Conservation (phyloP, 2,797 vertebrate genomes). For the Gymnoscopelus microlampas region DNA sequence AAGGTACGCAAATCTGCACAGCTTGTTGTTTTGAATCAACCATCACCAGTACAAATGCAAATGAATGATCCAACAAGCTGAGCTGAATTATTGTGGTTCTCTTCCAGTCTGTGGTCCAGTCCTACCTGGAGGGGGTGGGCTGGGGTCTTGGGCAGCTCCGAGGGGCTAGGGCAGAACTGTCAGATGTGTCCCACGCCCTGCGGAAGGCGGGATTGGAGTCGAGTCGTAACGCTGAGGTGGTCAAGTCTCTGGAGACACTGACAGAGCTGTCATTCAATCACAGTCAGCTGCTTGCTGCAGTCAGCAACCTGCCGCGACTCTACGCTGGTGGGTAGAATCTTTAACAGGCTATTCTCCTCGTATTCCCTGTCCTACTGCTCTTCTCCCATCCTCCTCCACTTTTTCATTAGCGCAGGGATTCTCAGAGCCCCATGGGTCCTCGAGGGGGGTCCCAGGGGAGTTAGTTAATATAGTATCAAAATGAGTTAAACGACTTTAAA, state of each 20-base stretch:
- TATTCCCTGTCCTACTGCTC: no score
- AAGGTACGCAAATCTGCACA: slow-evolving; percentile 81
- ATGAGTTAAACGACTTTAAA: no score
- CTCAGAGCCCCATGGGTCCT: no score
- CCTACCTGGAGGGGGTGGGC: slow-evolving; percentile 93
- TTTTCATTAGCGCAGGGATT: no score
- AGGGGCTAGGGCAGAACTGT: slow-evolving; percentile 81
- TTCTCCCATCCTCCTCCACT: no score
- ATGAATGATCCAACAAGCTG: no score
- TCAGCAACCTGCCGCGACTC: slow-evolving; percentile 90
- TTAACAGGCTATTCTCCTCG: no score
- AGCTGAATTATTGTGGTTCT: slow-evolving; percentile 6
- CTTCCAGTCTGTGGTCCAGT: slow-evolving; percentile 90
- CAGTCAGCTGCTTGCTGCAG: slow-evolving; percentile 86
- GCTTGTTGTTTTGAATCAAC: no score
- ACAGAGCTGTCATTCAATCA: slow-evolving; percentile 81
- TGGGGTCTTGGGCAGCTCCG: slow-evolving; percentile 89
- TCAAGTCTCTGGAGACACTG: slow-evolving; percentile 81
- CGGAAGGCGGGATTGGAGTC: slow-evolving; percentile 78
- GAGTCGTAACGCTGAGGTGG: slow-evolving; percentile 60
- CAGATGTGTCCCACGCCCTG: slow-evolving; percentile 79
- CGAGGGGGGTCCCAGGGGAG: no score
- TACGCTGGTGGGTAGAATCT: slow-evolving; percentile 83
- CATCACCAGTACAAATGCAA: no score
- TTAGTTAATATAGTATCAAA: no score